Evolutionary conservation across 2,888 invertebrate genomes (phyloP), one percentile per base, ranked within the genome.

Genomic region (Chesias legatella): DNA sequence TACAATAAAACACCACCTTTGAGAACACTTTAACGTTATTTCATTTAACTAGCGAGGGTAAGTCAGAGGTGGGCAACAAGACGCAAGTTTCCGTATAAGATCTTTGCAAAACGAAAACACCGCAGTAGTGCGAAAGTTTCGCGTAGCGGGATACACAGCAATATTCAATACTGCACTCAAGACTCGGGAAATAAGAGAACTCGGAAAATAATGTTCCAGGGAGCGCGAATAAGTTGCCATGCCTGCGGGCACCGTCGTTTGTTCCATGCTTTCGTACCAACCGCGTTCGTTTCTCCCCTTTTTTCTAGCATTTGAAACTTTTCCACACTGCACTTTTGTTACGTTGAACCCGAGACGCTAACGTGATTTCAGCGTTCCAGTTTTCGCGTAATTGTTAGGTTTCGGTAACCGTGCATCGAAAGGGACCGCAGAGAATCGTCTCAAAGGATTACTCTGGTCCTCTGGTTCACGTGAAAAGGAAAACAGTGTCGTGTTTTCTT

Each of bases 341-440:
- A 48, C 51, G 40, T 28, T 43, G 46, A 50, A 43, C 46, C 31
- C 33, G 33, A 51, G 42, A 47, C 46, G 50, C 36, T 61, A 59
- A 61, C 59, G 51, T 50, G 47, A 60, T 57, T 50, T 32, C 48
- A 44, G 34, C 40, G 45, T 44, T 56, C 53, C 53, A 49, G 55
- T 56, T 53, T 51, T 43, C 37, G 30, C 43, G 43, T 51, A 46
- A 43, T 48, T 44, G 40, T 3, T 33, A 26, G 47, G 30, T 48
- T 53, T 51, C 37, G 21, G 28, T 10, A 46, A 37, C 32, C 24
- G 39, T 43, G 31, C 39, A 33, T 32, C 25, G 30, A 17, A 35
- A n/a, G 9, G 9, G 24, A 43, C 32, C 33, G 44, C 53, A 49
- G 40, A 41, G 46, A 34, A 41, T 41, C 21, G 29, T 10, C 31